A percentile compares a stretch with the other conserved stretches of the same genome.
phyloP scores from a whole-genome alignment of 2,797 vertebrate species.

The Coendou prehensilis region DNA sequence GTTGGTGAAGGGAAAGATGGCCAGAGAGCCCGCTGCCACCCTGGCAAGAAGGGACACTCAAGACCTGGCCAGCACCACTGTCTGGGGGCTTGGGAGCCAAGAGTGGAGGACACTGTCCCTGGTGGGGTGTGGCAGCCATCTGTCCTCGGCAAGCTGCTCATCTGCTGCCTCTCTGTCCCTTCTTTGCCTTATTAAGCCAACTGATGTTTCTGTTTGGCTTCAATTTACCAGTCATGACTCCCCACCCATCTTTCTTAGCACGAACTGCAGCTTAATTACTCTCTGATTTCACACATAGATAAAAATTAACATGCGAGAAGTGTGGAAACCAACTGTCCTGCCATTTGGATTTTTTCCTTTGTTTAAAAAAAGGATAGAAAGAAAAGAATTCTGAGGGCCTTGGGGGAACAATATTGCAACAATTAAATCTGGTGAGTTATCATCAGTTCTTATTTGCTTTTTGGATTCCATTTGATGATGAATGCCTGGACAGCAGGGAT shows the following conservation, averaged over 20 bases:
- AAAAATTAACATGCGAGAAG: slow-evolving; percentile 65
- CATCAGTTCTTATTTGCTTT: neutral
- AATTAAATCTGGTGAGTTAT: neutral
- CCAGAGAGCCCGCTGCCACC: no score
- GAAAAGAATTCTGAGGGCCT: slow-evolving; percentile 23
- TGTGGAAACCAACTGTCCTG: neutral
- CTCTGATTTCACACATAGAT: slow-evolving; percentile 74
- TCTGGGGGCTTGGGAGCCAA: neutral
- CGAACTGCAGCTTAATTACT: slow-evolving; percentile 69
- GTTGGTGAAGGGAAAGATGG: rapidly evolving
- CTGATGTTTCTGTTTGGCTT: slow-evolving; percentile 66
- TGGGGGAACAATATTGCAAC: neutral
- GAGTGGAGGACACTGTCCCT: neutral
- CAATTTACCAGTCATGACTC: neutral
- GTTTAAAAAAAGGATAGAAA: neutral
- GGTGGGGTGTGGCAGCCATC: neutral
- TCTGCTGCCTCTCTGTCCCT: neutral
- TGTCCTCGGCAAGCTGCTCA: slow-evolving; percentile 1
- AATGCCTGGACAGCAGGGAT: neutral
- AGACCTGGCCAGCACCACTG: neutral
- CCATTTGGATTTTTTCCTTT: neutral
- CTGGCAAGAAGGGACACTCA: neutral
- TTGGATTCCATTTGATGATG: neutral
- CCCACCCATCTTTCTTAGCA: slow-evolving; percentile 75
- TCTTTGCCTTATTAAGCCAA: slow-evolving; percentile 59